Conservation (phyloP, 2,113 vertebrate species). For the Pangasianodon gigas region DNA sequence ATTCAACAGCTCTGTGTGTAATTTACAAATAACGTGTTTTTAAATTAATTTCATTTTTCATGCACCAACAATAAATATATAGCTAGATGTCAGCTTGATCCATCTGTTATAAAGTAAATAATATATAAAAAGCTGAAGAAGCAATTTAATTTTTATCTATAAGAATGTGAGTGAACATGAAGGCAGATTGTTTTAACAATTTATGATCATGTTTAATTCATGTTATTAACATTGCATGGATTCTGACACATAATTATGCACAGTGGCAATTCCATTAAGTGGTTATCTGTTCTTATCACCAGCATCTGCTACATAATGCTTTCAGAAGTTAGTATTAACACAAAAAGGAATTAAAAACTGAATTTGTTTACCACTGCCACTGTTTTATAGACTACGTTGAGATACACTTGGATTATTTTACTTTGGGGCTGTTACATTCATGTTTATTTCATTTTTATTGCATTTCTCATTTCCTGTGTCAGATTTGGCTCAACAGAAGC, state of each 20-base stretch:
- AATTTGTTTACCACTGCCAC: not conserved
- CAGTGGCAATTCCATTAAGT: not conserved
- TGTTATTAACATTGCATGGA: not conserved
- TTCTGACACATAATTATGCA: not conserved
- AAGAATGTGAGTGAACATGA: not conserved
- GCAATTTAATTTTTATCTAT: not conserved
- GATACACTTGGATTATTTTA: not conserved
- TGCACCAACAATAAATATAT: not conserved
- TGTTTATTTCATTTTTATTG: not conserved
- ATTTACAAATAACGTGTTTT: not conserved
- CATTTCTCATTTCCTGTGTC: not conserved
- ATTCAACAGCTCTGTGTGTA: not conserved
- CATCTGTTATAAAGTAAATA: not conserved
- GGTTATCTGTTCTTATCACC: not conserved
- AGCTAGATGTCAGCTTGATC: not conserved
- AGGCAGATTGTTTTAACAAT: not conserved
- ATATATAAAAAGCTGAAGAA: not conserved
- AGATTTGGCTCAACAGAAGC: not conserved
- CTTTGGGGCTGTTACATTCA: not conserved
- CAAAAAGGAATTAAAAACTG: not conserved
- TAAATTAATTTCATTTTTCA: not conserved
- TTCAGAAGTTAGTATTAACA: not conserved
- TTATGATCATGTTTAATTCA: conserved; percentile 1
- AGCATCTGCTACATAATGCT: not conserved
- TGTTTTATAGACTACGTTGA: not conserved